A percentile compares a stretch with the other conserved stretches of the same genome.
Conservation (phyloP, 2,888 invertebrate genomes). For the Eristalis arbustorum region DNA sequence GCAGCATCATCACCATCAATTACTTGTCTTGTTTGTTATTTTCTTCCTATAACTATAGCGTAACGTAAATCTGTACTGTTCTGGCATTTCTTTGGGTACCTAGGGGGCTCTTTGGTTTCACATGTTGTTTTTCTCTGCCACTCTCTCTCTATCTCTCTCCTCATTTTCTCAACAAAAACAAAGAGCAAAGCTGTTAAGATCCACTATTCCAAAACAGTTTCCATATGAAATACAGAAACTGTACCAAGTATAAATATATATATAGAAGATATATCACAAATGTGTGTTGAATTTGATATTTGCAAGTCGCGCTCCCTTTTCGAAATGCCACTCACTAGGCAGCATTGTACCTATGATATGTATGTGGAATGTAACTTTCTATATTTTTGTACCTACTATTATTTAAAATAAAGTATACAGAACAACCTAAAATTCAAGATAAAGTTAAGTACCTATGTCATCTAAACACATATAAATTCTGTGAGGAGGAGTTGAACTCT, state of each 20-base stretch:
- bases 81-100: conserved; percentile 61
- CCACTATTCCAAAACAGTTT: conserved; percentile 38
- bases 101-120: conserved; percentile 60
- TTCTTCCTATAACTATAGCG: conserved; percentile 8
- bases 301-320: conserved; percentile 5
- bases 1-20: conserved; percentile 59
- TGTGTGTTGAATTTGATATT: conserved; percentile 19
- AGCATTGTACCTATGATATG: conserved; percentile 19
- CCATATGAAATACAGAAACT: conserved; percentile 33
- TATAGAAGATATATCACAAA: not conserved
- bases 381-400: conserved; percentile 62
- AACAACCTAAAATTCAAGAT: conserved; percentile 36
- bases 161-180: not conserved
- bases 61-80: conserved; percentile 35
- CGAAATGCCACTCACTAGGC: conserved; percentile 22
- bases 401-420: conserved; percentile 32
- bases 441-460: conserved; percentile 34
- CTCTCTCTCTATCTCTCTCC: conserved; percentile 1
- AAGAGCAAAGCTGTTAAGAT: conserved; percentile 44
- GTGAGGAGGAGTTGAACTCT: not conserved
- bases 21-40: conserved; percentile 30
- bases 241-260: not conserved
- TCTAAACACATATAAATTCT: not conserved
- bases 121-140: conserved; percentile 16
- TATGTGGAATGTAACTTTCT: conserved; percentile 51